Base-by-base conservation (phyloP, 2,797 vertebrate species). In the Decapterus maruadsi region DNA sequence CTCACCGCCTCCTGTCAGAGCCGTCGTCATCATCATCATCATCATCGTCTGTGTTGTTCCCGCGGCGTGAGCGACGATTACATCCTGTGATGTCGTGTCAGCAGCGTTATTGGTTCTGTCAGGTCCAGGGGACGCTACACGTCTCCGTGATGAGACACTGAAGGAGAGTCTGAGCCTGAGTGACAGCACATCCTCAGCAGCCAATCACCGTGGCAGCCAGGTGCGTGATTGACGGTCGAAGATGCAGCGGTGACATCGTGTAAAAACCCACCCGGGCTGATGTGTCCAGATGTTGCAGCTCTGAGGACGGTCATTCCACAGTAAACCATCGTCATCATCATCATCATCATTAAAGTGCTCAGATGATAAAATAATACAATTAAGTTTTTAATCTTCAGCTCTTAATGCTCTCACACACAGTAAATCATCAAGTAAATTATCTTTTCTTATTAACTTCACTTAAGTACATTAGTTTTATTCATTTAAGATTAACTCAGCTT, bases 111-210 rank as follows among this genome's bases (percentile, higher is more conserved):
- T 50, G 55, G n/a, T 48, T 48, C 55, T 40, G 31, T 69, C 67
- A 69, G 31, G 43, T 48, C 42, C 26, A 45, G 20, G 8, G 40
- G 26, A 68, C 8, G 26, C 56, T 43, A 20, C 42, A 20, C 34
- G 54, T 56, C 26, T 0, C 40, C 4, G 53, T 31, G 40, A 68
- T 34, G 26, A 56, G 65, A 68, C 36, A 16, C 26, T 8, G 20
- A 56, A 31, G 26, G 53, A 68, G 26, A 54, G 10, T 43, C 19
- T 55, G 8, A 54, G 36, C 6, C 65, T 55, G 53, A 56, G 26
- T 56, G 65, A 46, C 65, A 57, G 53, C 54, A 11, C 29, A 34
- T 58, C 43, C 55, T 14, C n/a, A 43, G 16, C 38, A 14, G 51
- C 64, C 38, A 13, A 14, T 67, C 51, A 40, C 31, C 9, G 53